These are phyloP conservation scores for Aquatica leii DNA, from an alignment of 2,888 invertebrate species.

Conservation along the genomic window DNA sequence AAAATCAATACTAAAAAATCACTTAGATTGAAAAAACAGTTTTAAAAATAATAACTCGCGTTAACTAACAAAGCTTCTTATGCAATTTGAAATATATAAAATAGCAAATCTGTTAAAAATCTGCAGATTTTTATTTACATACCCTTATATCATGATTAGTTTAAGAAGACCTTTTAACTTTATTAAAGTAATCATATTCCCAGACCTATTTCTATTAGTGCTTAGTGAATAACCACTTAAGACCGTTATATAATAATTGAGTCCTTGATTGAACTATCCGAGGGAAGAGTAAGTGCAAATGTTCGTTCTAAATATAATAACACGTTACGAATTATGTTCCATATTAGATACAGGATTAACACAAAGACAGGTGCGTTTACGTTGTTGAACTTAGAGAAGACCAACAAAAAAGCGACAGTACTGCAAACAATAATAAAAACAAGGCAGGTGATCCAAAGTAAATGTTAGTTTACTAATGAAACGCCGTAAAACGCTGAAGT, in stretches of 20 bases:
- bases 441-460: slow-evolving; percentile 29
- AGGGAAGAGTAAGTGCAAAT: slow-evolving; percentile 34
- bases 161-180: slow-evolving; percentile 34
- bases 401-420: slow-evolving; percentile 14
- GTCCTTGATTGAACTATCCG: slow-evolving; percentile 44
- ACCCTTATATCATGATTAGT: slow-evolving; percentile 22
- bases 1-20: too few species aligned
- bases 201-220: slow-evolving; percentile 45
- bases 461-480: slow-evolving; percentile 26
- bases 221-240: slow-evolving; percentile 48
- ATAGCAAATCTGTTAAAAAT: too few species aligned
- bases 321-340: slow-evolving; percentile 2
- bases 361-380: slow-evolving; percentile 23
- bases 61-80: too few species aligned
- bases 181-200: slow-evolving; percentile 44
- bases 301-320: slow-evolving; percentile 26
- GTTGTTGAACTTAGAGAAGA: slow-evolving; percentile 6
- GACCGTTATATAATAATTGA: slow-evolving; percentile 48
- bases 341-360: slow-evolving; percentile 5
- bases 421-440: slow-evolving; percentile 29
- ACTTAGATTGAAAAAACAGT: too few species aligned
- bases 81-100: too few species aligned
- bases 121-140: slow-evolving; percentile 20
- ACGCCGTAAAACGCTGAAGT: slow-evolving; percentile 20
- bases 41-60: too few species aligned